Conservation (phyloP, 2,797 vertebrate genomes). For the Amphiprion clarkii region DNA sequence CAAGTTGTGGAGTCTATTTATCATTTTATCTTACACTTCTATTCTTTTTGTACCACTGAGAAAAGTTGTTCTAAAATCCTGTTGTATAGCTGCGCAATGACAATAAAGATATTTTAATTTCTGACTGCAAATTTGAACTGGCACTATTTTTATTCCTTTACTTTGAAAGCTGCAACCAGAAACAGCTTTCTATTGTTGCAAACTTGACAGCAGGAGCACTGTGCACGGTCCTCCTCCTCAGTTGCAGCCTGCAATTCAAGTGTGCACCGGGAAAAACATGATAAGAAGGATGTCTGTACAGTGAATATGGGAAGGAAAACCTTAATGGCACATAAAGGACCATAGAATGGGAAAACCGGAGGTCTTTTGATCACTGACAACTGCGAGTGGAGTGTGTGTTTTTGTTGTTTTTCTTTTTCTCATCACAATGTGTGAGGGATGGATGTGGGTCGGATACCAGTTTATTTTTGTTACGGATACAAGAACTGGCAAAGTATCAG, state of each 20-base stretch:
- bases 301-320: conserved; percentile 64
- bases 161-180: conserved; percentile 62
- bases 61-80: too few relatives aligned
- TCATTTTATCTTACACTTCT: neutral
- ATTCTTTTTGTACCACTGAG: too few relatives aligned
- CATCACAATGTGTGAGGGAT: conserved; percentile 77
- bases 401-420: conserved; percentile 38
- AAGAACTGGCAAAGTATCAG: conserved; percentile 73
- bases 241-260: conserved; percentile 71
- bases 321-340: conserved; percentile 54
- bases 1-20: neutral
- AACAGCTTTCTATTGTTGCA: neutral
- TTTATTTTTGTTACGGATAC: conserved; percentile 72
- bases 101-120: too few relatives aligned
- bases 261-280: conserved; percentile 68
- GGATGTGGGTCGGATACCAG: conserved; percentile 76
- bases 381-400: conserved; percentile 55
- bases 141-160: conserved; percentile 45
- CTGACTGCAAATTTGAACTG: too few relatives aligned
- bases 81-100: too few relatives aligned
- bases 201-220: conserved; percentile 54
- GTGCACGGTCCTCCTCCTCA: conserved; percentile 62
- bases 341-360: conserved; percentile 67
- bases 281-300: conserved; percentile 60
- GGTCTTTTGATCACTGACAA: conserved; percentile 53